phyloP scores from a whole-genome alignment of 2,113 vertebrate genomes.

The Actenoides lindsayi region DNA sequence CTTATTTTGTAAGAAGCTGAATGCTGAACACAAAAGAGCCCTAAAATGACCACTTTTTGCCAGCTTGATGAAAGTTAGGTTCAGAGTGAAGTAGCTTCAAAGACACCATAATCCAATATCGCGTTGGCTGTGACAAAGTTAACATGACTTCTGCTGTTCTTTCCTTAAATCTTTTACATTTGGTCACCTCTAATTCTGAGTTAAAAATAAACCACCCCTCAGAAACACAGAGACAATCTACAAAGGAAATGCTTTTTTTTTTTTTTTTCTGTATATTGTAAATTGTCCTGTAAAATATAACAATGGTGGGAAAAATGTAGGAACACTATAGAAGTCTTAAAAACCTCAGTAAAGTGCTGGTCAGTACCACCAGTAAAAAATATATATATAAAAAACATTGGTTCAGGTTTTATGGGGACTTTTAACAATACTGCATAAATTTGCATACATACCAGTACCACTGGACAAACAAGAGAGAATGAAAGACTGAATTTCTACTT shows the following conservation, averaged over 20 bases:
- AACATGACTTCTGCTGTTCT: constrained; percentile 56
- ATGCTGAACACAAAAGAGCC: constrained; percentile 62
- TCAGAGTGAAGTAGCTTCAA: constrained; percentile 39
- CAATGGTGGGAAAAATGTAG: constrained; percentile 82
- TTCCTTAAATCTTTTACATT: constrained; percentile 54
- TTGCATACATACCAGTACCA: constrained; percentile 40
- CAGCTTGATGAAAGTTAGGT: constrained; percentile 53
- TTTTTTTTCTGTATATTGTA: constrained; percentile 76
- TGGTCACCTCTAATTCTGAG: constrained; percentile 65
- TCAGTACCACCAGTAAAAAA: background rate
- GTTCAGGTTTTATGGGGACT: constrained; percentile 24
- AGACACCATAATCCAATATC: constrained; percentile 1
- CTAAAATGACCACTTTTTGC: constrained; percentile 63
- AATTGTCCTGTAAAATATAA: constrained; percentile 82
- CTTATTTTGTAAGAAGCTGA: constrained; percentile 69
- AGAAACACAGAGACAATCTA: constrained; percentile 77
- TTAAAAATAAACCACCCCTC: constrained; percentile 79
- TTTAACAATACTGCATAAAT: constrained; percentile 47
- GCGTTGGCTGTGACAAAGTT: constrained; percentile 11
- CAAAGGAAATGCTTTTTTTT: constrained; percentile 77
- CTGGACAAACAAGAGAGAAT: constrained; percentile 52
- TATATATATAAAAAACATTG: background rate
- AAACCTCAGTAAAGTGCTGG: constrained; percentile 54
- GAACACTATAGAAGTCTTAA: constrained; percentile 30
- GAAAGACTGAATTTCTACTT: constrained; percentile 47